Evolutionary conservation across 2,113 vertebrate genomes (phyloP).

Genomic region (Sula dactylatra): DNA sequence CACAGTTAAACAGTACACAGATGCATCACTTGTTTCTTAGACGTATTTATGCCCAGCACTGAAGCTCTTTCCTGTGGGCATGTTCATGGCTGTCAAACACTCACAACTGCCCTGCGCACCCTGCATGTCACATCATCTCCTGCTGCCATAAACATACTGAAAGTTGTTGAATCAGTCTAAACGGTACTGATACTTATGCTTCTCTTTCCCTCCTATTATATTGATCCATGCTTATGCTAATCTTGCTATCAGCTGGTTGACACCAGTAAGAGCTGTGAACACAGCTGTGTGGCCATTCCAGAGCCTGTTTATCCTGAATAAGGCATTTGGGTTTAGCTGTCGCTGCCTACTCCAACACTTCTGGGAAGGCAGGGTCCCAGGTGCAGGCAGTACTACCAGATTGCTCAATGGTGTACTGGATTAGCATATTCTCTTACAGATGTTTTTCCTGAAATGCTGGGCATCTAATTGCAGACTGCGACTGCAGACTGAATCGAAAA

Average conservation of each 20-base stretch:
- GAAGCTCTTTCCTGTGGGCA: not conserved
- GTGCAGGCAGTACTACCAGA: not conserved
- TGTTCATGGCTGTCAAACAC: not conserved
- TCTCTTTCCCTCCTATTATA: not conserved
- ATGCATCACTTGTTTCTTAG: not conserved
- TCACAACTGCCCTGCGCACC: not conserved
- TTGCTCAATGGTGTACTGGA: rapidly evolving
- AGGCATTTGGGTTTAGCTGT: not conserved
- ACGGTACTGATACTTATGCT: not conserved
- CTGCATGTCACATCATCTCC: not conserved
- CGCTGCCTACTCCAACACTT: not conserved
- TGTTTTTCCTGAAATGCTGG: not conserved
- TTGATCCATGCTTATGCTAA: not conserved
- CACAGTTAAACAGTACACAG: not conserved
- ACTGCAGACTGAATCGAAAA: not conserved
- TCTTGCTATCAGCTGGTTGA: not conserved
- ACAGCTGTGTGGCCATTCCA: not conserved
- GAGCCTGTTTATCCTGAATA: not conserved
- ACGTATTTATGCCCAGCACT: not conserved
- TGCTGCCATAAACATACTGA: not conserved
- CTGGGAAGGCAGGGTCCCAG: not conserved
- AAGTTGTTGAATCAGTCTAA: not conserved
- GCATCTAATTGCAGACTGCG: not conserved
- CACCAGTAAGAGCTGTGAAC: not conserved
- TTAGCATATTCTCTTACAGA: not conserved